A percentile compares a stretch with the other conserved stretches of the same genome.
Conservation (phyloP, 2,113 vertebrate genomes). For the Apistogramma diplotaenia region DNA sequence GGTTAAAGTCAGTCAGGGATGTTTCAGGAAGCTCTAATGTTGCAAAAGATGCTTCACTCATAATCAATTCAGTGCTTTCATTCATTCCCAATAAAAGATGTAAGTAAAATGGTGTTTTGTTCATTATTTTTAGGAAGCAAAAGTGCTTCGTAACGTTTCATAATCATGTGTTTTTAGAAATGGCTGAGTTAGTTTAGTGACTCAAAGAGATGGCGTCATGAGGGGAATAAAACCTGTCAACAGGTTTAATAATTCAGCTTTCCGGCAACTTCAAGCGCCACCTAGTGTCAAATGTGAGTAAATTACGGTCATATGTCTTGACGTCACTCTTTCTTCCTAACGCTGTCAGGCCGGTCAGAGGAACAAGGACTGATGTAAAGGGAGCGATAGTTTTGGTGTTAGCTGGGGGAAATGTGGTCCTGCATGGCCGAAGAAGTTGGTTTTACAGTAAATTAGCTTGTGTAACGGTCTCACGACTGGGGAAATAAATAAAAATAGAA, state of each 20-base stretch:
- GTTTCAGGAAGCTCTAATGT: background rate
- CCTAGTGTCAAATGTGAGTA: background rate
- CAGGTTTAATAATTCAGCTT: background rate
- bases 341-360: too few relatives aligned
- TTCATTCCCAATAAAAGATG: constrained; percentile 21
- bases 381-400: too few relatives aligned
- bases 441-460: too few relatives aligned
- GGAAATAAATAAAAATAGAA: too few relatives aligned
- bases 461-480: too few relatives aligned
- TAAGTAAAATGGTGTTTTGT: background rate
- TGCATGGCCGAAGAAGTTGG: too few relatives aligned
- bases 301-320: background rate
- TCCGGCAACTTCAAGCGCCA: background rate
- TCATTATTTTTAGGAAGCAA: background rate
- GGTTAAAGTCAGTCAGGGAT: accelerated
- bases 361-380: too few relatives aligned
- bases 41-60: background rate
- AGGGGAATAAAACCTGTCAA: background rate
- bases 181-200: background rate
- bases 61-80: background rate
- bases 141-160: background rate
- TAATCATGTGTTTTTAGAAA: background rate
- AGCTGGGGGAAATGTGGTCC: too few relatives aligned
- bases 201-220: background rate
- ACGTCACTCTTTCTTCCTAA: background rate